These are phyloP conservation scores for Ranitomeya variabilis DNA, from an alignment of 2,113 vertebrate genomes.

Conservation along the genomic window DNA sequence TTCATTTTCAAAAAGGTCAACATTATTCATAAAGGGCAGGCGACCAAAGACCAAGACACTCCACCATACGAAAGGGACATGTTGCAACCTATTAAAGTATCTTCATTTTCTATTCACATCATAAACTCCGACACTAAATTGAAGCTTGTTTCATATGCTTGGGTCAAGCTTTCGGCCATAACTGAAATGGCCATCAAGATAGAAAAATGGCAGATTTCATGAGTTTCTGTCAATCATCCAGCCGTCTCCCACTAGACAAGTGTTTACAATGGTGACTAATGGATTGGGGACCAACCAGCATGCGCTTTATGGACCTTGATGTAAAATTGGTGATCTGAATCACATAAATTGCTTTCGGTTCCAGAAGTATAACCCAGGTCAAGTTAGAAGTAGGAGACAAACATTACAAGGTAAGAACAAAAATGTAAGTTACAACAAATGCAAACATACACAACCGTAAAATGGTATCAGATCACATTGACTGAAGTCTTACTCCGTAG, in stretches of 20 bases:
- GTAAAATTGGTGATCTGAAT: neutral
- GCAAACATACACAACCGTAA: neutral
- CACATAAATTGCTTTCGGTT: neutral
- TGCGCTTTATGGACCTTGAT: neutral
- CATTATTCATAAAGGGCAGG: neutral
- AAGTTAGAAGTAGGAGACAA: neutral
- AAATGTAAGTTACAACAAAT: neutral
- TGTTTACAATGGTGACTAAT: neutral
- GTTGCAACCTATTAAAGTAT: neutral
- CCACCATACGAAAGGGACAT: neutral
- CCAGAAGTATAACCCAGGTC: neutral
- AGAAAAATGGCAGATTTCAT: neutral
- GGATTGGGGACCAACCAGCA: neutral
- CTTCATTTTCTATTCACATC: neutral
- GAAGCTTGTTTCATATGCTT: neutral
- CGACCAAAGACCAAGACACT: neutral
- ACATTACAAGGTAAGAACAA: neutral
- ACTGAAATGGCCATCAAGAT: neutral
- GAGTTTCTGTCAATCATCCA: neutral
- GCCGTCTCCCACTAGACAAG: neutral
- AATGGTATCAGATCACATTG: neutral
- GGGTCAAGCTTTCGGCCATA: neutral
- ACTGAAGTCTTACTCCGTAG: neutral
- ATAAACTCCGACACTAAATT: neutral
- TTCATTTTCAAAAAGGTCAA: neutral